A percentile compares a stretch with the other conserved stretches of the same genome.
These are phyloP conservation scores for Heliothis subflexa DNA, from an alignment of 1,140 invertebrate genomes.

Conservation along the genomic window DNA sequence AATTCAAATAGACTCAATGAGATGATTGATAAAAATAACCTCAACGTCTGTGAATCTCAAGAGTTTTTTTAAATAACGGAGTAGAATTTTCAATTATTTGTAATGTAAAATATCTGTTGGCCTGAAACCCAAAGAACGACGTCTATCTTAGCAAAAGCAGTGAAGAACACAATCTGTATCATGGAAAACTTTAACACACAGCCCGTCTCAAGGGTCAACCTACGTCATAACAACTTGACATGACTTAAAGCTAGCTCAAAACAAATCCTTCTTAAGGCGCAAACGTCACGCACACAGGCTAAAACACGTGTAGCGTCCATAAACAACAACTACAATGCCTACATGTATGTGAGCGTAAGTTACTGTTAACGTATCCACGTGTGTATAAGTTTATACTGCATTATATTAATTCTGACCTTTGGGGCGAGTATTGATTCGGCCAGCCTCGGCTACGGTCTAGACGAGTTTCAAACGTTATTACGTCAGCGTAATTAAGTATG, in stretches of 20 bases:
- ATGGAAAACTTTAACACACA: too few species aligned
- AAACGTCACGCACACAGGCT: neutral
- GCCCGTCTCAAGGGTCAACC: neutral
- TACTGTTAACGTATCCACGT: neutral
- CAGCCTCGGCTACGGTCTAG: neutral
- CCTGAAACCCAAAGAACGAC: too few species aligned
- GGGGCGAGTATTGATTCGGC: slow-evolving; percentile 15
- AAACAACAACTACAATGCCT: neutral
- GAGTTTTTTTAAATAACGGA: neutral
- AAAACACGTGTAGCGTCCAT: neutral
- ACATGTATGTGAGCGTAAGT: neutral
- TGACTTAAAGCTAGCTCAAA: neutral
- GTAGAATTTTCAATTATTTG: neutral
- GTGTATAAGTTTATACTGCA: slow-evolving; percentile 5
- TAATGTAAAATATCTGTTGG: neutral
- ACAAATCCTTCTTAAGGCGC: neutral
- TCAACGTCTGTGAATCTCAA: neutral
- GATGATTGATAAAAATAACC: neutral
- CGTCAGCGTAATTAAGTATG: neutral
- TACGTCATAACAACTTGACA: neutral
- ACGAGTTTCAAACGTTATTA: neutral
- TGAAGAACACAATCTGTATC: too few species aligned
- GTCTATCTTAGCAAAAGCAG: too few species aligned
- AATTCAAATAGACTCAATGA: neutral
- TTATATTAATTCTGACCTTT: slow-evolving; percentile 37